Conservation (phyloP, 2,888 invertebrate genomes). For the Entomobrya proxima region DNA sequence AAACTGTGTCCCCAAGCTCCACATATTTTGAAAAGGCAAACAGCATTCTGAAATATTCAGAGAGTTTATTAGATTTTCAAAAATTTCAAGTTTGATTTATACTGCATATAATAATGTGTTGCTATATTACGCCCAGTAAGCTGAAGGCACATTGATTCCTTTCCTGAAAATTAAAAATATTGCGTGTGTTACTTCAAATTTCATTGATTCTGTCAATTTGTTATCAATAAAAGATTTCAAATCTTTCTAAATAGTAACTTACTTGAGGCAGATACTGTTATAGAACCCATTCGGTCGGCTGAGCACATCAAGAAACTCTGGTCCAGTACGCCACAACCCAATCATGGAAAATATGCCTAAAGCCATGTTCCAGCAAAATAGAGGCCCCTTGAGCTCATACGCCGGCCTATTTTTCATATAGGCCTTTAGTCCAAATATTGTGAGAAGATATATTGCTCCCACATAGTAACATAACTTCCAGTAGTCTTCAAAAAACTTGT, state of each 20-base stretch:
- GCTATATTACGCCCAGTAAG: slow-evolving; percentile 38
- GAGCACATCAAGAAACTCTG: slow-evolving; percentile 79
- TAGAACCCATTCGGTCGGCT: slow-evolving; percentile 79
- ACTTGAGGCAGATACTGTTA: slow-evolving; percentile 78
- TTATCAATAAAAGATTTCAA: background rate
- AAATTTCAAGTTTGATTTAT: background rate
- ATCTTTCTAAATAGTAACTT: background rate
- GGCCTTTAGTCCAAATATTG: slow-evolving; percentile 79
- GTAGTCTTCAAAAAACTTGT: slow-evolving; percentile 78
- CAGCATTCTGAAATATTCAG: background rate
- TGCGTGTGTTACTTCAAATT: background rate
- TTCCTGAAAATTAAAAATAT: background rate
- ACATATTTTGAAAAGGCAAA: slow-evolving; percentile 42
- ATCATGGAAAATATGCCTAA: slow-evolving; percentile 80
- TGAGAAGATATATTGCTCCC: slow-evolving; percentile 78
- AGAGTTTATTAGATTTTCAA: background rate
- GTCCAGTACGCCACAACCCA: slow-evolving; percentile 79
- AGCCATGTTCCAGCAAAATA: slow-evolving; percentile 80
- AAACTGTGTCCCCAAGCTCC: slow-evolving; percentile 77
- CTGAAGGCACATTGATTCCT: slow-evolving; percentile 2
- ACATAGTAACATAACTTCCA: slow-evolving; percentile 79
- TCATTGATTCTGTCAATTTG: background rate
- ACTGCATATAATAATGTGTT: background rate
- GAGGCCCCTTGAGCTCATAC: slow-evolving; percentile 78
- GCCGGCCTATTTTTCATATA: slow-evolving; percentile 79